Evolutionary conservation across 1,140 invertebrate species (phyloP).

Genomic region (Drosophila sproati): DNA sequence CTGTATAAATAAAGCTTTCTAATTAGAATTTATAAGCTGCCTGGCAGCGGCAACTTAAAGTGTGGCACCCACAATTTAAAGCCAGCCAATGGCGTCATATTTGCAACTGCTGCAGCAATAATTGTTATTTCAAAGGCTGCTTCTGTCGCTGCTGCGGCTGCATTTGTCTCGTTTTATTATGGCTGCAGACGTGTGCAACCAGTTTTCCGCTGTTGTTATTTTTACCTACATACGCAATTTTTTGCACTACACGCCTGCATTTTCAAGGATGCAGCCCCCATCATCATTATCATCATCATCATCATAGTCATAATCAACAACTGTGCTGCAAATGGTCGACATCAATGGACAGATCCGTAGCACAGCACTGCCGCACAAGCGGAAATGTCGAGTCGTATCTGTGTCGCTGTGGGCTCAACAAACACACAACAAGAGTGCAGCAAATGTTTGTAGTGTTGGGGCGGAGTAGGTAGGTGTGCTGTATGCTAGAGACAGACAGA

Average conservation of each 20-base stretch:
- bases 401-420: constrained; percentile 60
- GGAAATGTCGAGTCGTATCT: constrained; percentile 80
- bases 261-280: constrained; percentile 61
- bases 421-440: constrained; percentile 11
- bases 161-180: constrained; percentile 29
- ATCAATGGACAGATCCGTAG: constrained; percentile 66
- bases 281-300: constrained; percentile 20
- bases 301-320: constrained; percentile 28
- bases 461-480: neutral
- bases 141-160: constrained; percentile 10
- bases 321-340: constrained; percentile 42
- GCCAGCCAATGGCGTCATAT: constrained; percentile 21
- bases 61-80: constrained; percentile 33
- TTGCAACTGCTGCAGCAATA: constrained; percentile 31
- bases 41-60: constrained; percentile 46
- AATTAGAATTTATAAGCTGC: constrained; percentile 75
- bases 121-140: constrained; percentile 58
- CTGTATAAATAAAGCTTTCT: constrained; percentile 61
- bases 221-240: constrained; percentile 76
- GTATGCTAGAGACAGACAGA: constrained; percentile 28
- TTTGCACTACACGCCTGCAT: constrained; percentile 46
- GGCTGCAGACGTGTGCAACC: constrained; percentile 51
- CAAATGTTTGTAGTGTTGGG: neutral
- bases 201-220: constrained; percentile 69
- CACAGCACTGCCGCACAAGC: constrained; percentile 56